Base-by-base conservation (phyloP, 2,113 vertebrate species). In the Physeter macrocephalus region DNA sequence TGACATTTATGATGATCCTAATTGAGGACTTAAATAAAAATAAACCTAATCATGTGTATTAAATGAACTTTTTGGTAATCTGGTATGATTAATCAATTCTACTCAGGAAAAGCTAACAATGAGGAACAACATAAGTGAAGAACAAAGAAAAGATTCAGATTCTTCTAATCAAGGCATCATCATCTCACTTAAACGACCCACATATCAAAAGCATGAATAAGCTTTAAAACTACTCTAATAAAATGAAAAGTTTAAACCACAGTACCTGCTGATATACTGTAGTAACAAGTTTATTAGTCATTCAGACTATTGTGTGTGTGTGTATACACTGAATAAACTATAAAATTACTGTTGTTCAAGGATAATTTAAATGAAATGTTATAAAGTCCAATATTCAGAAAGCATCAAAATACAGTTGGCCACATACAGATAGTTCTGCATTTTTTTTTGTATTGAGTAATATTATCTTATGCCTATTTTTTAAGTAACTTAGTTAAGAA, bases 21-120 rank as follows among this genome's bases (percentile, higher is more conserved):
- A 86, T 46, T 31, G 15, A 86, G 78, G 74, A 21, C 29, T 94
- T 97, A 95, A 86, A 43, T 75, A 96, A 96, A 96, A 97, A 94
- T 97, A 96, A 98, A 90, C 49, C 64, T 90, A 74, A 97, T 36
- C 46, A 52, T 89, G 27, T 57, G 8, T 49, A 96, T 61, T 78
- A 88, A 84, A 81, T 21, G 25, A 90, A 41, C 66, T 93, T 78
- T 62, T 67, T 92, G 39, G 75, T 82, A 92, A 93, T 93, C 31
- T 88, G 25, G 46, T 52, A 66, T 89, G 34, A 94, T 88, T 77
- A 82, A 64, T 93, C 94, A 93, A 81, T 62, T 92, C 61, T 83
- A 86, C 49, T 81, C n/a, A 75, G 39, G 15, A 82, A 96, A 92
- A 95, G 67, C 57, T 93, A 86, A 82, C n/a, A 78, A 84, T 72